A percentile compares a stretch with the other conserved stretches of the same genome.
Conservation (phyloP, 1,140 invertebrate genomes). For the Aradophagus sp. region DNA sequence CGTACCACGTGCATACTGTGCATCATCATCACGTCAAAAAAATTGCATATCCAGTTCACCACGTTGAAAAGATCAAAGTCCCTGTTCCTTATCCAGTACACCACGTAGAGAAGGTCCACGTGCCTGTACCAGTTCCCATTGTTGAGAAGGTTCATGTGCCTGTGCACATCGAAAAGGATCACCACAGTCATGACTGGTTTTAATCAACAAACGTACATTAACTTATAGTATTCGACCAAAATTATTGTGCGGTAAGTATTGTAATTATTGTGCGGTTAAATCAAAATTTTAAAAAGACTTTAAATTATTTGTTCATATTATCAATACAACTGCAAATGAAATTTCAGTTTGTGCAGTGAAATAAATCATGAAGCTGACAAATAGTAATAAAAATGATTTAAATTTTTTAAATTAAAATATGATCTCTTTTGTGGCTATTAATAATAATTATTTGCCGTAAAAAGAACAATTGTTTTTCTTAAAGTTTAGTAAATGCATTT, state of each 20-base stretch:
- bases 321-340: no score
- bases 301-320: no score
- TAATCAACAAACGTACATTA: slow-evolving; percentile 1
- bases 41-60: slow-evolving; percentile 35
- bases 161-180: slow-evolving; percentile 31
- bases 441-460: no score
- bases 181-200: slow-evolving; percentile 35
- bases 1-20: slow-evolving; percentile 43
- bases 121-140: slow-evolving; percentile 21
- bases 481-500: no score
- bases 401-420: no score
- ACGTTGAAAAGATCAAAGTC: slow-evolving; percentile 39
- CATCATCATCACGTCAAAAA: slow-evolving; percentile 47
- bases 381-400: no score
- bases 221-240: slow-evolving; percentile 11
- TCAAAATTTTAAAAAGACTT: no score
- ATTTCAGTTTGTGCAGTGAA: no score
- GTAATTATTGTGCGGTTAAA: no score
- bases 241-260: slow-evolving; percentile 31
- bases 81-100: slow-evolving; percentile 46
- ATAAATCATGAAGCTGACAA: no score
- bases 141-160: slow-evolving; percentile 41
- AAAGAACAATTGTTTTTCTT: no score
- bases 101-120: slow-evolving; percentile 41
- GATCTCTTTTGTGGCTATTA: no score